Evolutionary conservation across 2,888 invertebrate species (phyloP).

Genomic region (Tribolium freemani): DNA sequence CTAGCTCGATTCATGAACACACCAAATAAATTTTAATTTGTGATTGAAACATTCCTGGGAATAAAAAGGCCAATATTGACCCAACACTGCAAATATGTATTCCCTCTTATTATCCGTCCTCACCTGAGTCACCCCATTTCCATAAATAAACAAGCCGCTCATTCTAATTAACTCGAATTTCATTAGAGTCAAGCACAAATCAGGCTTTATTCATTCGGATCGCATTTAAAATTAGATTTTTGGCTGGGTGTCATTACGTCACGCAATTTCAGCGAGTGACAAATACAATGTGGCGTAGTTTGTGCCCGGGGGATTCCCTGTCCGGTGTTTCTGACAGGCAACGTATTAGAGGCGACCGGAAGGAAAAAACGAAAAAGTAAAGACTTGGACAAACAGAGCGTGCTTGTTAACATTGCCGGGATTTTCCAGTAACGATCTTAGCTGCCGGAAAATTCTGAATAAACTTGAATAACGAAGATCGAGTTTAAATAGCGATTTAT

Average conservation of each 20-base stretch:
- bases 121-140: constrained; percentile 6
- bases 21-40: not conserved
- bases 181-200: constrained; percentile 7
- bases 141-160: constrained; percentile 21
- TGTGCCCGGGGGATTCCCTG: constrained; percentile 33
- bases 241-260: constrained; percentile 20
- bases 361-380: constrained; percentile 31
- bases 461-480: constrained; percentile 36
- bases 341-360: constrained; percentile 39
- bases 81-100: not conserved
- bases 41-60: not conserved
- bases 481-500: constrained; percentile 37
- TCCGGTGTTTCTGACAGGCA: constrained; percentile 41
- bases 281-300: constrained; percentile 41
- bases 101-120: not conserved
- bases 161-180: constrained; percentile 11
- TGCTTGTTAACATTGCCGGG: constrained; percentile 40
- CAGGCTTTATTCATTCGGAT: not conserved
- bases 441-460: constrained; percentile 27
- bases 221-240: constrained; percentile 1
- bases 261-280: constrained; percentile 34
- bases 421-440: constrained; percentile 11
- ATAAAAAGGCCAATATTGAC: not conserved
- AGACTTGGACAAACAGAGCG: constrained; percentile 36
- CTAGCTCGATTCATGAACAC: not conserved